Percentiles rank a stretch among this genome's conserved stretches.
Conservation (phyloP, 2,113 vertebrate genomes). For the Agapornis roseicollis region DNA sequence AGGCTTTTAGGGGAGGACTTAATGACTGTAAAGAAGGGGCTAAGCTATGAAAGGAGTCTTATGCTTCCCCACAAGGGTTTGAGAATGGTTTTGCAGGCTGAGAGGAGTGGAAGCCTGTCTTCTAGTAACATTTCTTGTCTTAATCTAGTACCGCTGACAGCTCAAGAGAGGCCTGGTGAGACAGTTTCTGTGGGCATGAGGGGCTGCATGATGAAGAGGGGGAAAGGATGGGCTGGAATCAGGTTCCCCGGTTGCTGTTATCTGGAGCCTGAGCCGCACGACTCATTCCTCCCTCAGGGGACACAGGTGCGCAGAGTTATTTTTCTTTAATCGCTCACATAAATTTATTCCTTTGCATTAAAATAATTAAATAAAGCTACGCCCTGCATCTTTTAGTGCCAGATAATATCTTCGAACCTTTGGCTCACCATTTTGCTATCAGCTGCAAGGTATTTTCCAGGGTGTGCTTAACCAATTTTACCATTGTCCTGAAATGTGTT, state of each 20-base stretch:
- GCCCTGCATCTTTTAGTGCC: constrained; percentile 71
- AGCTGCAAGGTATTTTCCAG: constrained; percentile 77
- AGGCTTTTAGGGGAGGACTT: background rate
- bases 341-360: constrained; percentile 76
- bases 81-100: background rate
- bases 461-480: constrained; percentile 67
- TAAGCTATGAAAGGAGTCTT: background rate
- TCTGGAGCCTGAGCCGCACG: constrained; percentile 56
- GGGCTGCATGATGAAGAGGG: background rate
- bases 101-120: background rate
- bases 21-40: background rate
- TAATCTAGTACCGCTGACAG: background rate
- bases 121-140: background rate
- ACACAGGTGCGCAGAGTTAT: constrained; percentile 76
- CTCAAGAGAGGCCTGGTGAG: background rate
- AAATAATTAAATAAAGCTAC: constrained; percentile 77
- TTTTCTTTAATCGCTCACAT: constrained; percentile 80
- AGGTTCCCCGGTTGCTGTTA: constrained; percentile 58
- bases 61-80: background rate
- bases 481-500: constrained; percentile 64
- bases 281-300: constrained; percentile 72
- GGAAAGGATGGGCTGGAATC: constrained; percentile 41
- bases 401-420: constrained; percentile 77
- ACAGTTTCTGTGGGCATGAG: background rate
- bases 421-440: constrained; percentile 73